phyloP scores from a whole-genome alignment of 2,113 vertebrate species.

The Esox niger region DNA sequence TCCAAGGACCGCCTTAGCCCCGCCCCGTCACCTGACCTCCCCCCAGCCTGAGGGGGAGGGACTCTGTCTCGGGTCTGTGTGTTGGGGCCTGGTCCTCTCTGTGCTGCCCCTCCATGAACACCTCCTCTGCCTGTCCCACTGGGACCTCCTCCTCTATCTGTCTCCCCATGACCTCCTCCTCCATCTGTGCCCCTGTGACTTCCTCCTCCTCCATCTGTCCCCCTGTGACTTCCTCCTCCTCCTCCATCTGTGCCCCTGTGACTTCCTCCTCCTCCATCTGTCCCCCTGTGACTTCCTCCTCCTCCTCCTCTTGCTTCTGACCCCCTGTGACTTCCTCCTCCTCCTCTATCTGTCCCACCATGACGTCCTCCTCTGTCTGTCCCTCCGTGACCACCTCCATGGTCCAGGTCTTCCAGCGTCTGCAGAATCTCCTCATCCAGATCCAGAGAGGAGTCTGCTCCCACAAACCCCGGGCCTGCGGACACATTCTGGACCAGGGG shows the following conservation, averaged over 20 bases:
- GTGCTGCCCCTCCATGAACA: too few relatives aligned
- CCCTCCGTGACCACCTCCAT: constrained; percentile 14
- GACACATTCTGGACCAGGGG: background rate
- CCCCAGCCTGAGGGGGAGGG: constrained; percentile 1
- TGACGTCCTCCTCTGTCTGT: constrained; percentile 9
- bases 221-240: too few relatives aligned
- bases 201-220: too few relatives aligned
- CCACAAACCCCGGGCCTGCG: constrained; percentile 13
- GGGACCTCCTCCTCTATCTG: too few relatives aligned
- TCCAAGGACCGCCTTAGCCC: constrained; percentile 41
- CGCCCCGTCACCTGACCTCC: constrained; percentile 24
- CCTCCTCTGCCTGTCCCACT: too few relatives aligned
- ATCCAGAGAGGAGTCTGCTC: constrained; percentile 54
- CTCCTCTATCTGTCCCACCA: constrained; percentile 7
- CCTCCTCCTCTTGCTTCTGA: too few relatives aligned
- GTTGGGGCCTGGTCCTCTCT: background rate
- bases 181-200: too few relatives aligned
- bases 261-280: too few relatives aligned
- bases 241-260: too few relatives aligned
- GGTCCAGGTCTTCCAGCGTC: constrained; percentile 41
- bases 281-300: too few relatives aligned
- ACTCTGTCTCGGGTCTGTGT: background rate
- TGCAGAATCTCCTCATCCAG: constrained; percentile 60
- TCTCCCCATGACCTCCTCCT: too few relatives aligned
- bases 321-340: too few relatives aligned